Conservation (phyloP, 2,888 invertebrate species). For the Plagiodera versicolora region DNA sequence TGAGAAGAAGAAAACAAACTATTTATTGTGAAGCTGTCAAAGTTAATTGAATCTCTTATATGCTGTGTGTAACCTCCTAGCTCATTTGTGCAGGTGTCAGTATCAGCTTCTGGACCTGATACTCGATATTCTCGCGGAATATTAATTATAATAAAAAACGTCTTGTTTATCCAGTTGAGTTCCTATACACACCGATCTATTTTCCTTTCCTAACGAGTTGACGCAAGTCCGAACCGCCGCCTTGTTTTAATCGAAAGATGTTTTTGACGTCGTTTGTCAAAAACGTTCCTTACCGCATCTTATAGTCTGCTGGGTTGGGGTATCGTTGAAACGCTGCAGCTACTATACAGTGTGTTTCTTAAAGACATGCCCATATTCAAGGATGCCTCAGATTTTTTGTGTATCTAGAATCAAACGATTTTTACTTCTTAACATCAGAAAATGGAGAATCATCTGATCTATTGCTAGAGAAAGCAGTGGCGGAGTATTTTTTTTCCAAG, state of each 20-base stretch:
- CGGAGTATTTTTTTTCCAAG: no score
- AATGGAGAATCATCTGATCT: no score
- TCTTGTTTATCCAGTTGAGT: background rate
- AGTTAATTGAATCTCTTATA: background rate
- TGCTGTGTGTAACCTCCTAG: background rate
- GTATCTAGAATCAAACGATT: no score
- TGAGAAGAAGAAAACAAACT: no score
- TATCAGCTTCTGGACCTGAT: conserved; percentile 14
- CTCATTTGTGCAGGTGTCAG: conserved; percentile 20
- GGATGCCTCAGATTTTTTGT: no score
- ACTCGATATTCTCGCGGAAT: background rate
- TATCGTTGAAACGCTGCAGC: background rate
- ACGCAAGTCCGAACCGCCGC: background rate
- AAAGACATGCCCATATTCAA: no score
- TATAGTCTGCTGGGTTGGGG: background rate
- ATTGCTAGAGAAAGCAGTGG: no score
- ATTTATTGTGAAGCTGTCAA: background rate
- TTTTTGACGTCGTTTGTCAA: background rate
- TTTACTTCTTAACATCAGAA: no score
- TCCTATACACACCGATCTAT: background rate
- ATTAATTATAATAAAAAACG: background rate
- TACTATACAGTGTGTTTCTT: no score
- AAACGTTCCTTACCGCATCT: background rate
- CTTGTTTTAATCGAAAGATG: background rate
- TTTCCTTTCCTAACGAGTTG: background rate